Base-by-base conservation (phyloP, 1,140 invertebrate genomes). In the Chionoecetes opilio region DNA sequence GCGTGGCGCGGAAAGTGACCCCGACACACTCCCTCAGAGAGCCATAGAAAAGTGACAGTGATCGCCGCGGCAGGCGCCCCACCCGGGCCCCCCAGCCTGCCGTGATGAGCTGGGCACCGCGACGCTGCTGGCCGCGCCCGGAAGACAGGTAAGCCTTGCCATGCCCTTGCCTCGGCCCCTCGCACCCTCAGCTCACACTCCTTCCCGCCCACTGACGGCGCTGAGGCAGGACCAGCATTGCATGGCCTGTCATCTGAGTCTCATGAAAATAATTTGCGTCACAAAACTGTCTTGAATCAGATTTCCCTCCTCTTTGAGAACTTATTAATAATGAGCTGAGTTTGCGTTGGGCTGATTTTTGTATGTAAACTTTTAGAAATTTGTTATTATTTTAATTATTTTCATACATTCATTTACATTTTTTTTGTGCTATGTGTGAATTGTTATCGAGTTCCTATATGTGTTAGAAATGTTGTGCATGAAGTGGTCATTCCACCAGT, bases 51-150 rank as follows among this genome's bases (percentile, higher is more conserved):
- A 75, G n/a, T 75, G n/a, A 53, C 46, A 75, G 63, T 75, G 63
- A n/a, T 75, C 63, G n/a, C 21, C 63, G 63, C n/a, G 63, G 63
- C 26, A 75, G 21, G 63, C n/a, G 63, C 63, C 63, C n/a, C n/a
- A n/a, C n/a, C n/a, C n/a, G n/a, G 21, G 63, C n/a, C 21, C 63
- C 63, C n/a, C 63, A 75, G 63, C 63, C 63, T 26, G 63, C 63
- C 26, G 63, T 75, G 63, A 75, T 75, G 63, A 75, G 63, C 63
- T 75, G 63, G 63, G 63, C 63, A 75, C 63, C 63, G 21, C 63
- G 63, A 75, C 63, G n/a, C 63, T 75, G 63, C 63, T 75, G 63
- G 63, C 63, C 63, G 26, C 63, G 63, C 63, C 63, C 63, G 26
- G 63, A 75, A n/a, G 63, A 75, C 63, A 75, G 63, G 63, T 75